Base-by-base conservation (phyloP, 2,113 vertebrate species). In the Garra rufa region DNA sequence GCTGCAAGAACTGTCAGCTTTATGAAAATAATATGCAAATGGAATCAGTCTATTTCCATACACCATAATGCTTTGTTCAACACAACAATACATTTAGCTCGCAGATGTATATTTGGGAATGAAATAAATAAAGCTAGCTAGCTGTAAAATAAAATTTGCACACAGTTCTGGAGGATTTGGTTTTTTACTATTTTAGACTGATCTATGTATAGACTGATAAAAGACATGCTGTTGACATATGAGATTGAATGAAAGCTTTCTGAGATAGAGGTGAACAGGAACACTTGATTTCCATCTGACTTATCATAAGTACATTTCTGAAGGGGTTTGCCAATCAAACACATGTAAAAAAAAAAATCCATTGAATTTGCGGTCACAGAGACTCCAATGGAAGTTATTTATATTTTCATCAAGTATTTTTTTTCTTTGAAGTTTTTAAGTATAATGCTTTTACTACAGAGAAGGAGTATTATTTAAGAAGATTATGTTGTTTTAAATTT, bases 11-110 rank as follows among this genome's bases (percentile, higher is more conserved):
- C n/a, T 19, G 65, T 28, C 24, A 46, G n/a, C 24, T 74, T 46
- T 46, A 52, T 76, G 28, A 76, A 52, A 52, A 76, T 52, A 55
- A 3, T 21, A 76, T 76, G 74, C 24, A 55, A 70, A 34, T 74
- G 21, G 1, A 10, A 19, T 34, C 15, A 34, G 26, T 50, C 46
- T 76, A 76, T 52, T 76, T 30, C 46, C 73, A 52, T 76, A 34
- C 17, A 55, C 4, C 28, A 52, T 52, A 46, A 55, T 30, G 9
- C 9, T 19, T 30, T 75, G 9, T 75, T 75, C 44, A 75, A 30
- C 52, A 55, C 52, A 55, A 21, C 46, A 52, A 30, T 76, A 76
- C 46, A 34, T 28, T 52, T 50, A 9, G 26, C 44, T 50, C 9
- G 1, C 46, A 17, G 14, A 74, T 9, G 48, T 46, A 30, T 9